Conservation (phyloP, 2,797 vertebrate genomes). For the Onychomys torridus region DNA sequence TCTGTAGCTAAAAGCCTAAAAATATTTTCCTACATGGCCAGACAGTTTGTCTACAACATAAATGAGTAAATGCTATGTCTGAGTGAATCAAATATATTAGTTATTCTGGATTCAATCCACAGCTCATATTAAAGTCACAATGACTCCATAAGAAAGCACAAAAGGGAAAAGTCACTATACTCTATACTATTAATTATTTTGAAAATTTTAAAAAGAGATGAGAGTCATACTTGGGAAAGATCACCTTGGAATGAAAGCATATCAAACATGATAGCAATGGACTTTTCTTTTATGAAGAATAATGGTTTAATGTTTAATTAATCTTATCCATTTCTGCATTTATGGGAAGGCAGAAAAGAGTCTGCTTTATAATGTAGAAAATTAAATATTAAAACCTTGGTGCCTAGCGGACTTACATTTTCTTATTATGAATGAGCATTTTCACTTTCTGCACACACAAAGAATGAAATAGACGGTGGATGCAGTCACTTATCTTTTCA, state of each 20-base stretch:
- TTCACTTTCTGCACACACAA: slow-evolving; percentile 86
- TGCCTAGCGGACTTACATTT: slow-evolving; percentile 89
- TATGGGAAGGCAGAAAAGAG: slow-evolving; percentile 87
- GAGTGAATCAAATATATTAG: slow-evolving; percentile 80
- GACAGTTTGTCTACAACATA: slow-evolving; percentile 79
- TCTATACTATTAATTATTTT: slow-evolving; percentile 81
- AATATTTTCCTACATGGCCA: slow-evolving; percentile 60
- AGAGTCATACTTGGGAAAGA: slow-evolving; percentile 76
- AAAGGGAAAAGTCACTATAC: slow-evolving; percentile 69
- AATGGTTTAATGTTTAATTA: slow-evolving; percentile 91
- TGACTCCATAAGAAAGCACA: slow-evolving; percentile 65
- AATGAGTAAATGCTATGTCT: slow-evolving; percentile 75
- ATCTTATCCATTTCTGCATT: slow-evolving; percentile 89
- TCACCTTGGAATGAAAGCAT: slow-evolving; percentile 87
- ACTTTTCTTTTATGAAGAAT: slow-evolving; percentile 87
- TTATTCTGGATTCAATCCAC: slow-evolving; percentile 78
- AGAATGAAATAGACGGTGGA: slow-evolving; percentile 83
- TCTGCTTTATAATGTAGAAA: slow-evolving; percentile 90
- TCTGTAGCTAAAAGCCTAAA: slow-evolving; percentile 51
- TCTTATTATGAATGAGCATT: slow-evolving; percentile 89
- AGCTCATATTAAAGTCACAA: slow-evolving; percentile 77
- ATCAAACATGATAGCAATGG: slow-evolving; percentile 85
- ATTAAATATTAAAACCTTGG: slow-evolving; percentile 91
- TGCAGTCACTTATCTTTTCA: slow-evolving; percentile 82
- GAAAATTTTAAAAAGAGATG: slow-evolving; percentile 57